Percentiles rank a stretch among this genome's conserved stretches.
phyloP scores from a whole-genome alignment of 2,888 invertebrate genomes.

The Hypsopygia costalis region DNA sequence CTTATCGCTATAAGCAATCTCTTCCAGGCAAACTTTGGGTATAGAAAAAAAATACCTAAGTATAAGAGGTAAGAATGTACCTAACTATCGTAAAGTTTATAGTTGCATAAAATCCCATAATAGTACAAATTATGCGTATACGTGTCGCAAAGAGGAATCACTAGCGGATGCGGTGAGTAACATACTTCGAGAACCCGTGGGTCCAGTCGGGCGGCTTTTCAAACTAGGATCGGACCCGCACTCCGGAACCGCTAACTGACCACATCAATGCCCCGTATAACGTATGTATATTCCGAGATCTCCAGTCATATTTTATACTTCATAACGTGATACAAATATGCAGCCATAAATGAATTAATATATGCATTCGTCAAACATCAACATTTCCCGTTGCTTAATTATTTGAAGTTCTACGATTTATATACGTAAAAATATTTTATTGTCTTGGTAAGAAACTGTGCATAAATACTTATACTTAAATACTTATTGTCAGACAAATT shows the following conservation, averaged over 20 bases:
- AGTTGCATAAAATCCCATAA: too few species aligned
- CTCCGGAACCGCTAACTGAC: conserved; percentile 30
- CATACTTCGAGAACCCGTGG: conserved; percentile 41
- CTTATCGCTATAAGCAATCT: too few species aligned
- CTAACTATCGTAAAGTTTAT: too few species aligned
- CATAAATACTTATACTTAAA: too few species aligned
- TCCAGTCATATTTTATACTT: neutral
- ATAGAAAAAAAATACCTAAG: too few species aligned
- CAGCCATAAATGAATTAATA: neutral
- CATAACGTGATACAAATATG: neutral
- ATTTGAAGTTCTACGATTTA: too few species aligned
- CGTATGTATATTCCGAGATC: neutral
- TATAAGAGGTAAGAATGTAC: too few species aligned
- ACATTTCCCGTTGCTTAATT: neutral
- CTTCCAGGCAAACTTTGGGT: too few species aligned
- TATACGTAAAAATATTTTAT: too few species aligned
- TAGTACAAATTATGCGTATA: conserved; percentile 10
- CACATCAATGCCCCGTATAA: conserved; percentile 13
- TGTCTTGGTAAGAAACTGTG: too few species aligned
- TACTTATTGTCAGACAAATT: too few species aligned
- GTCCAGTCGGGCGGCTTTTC: conserved; percentile 53
- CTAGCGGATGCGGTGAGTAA: conserved; percentile 45
- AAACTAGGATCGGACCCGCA: conserved; percentile 33
- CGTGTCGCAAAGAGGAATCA: conserved; percentile 32
- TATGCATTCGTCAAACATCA: neutral